phyloP scores from a whole-genome alignment of 2,113 vertebrate genomes.

The Narcine bancroftii region DNA sequence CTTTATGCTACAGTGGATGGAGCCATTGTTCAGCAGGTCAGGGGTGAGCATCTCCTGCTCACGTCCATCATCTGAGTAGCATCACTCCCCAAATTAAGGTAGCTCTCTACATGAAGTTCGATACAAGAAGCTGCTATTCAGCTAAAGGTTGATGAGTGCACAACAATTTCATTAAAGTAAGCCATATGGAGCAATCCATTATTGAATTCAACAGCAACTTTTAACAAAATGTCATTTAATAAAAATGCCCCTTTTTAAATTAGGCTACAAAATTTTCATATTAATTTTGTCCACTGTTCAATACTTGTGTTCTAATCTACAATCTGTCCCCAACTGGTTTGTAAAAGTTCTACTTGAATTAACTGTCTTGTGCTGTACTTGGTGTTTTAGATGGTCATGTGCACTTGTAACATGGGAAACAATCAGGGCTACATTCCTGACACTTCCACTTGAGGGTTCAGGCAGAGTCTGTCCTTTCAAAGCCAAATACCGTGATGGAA shows the following conservation, averaged over 20 bases:
- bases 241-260: background rate
- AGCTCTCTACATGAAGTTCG: background rate
- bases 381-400: background rate
- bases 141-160: background rate
- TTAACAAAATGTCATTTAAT: background rate
- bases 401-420: background rate
- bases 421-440: background rate
- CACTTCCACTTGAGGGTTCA: background rate
- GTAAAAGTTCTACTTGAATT: background rate
- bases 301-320: background rate
- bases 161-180: background rate
- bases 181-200: background rate
- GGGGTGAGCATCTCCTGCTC: background rate
- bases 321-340: background rate
- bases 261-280: background rate
- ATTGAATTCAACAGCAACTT: background rate
- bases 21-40: background rate
- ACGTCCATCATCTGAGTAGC: background rate
- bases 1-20: background rate
- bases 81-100: background rate
- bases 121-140: background rate
- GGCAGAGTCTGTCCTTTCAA: background rate
- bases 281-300: background rate
- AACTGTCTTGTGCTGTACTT: background rate
- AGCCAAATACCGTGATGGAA: background rate